phyloP scores from a whole-genome alignment of 2,888 invertebrate species.

The Chelonus formosanus region DNA sequence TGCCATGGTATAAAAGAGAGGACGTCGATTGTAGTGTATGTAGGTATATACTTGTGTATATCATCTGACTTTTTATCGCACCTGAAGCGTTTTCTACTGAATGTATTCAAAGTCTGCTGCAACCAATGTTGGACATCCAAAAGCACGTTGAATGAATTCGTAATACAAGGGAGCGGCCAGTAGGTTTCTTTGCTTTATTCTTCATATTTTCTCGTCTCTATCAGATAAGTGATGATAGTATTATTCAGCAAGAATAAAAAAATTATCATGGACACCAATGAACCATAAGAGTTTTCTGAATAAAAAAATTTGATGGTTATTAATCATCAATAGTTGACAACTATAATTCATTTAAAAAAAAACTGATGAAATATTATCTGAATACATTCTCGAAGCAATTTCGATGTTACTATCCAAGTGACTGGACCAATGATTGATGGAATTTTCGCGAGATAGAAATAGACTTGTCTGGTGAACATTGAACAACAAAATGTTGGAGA shows the following conservation, averaged over 20 bases:
- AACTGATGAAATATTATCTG: conserved; percentile 34
- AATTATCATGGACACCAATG: conserved; percentile 4
- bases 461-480: conserved; percentile 42
- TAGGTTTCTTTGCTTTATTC: not conserved
- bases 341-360: not conserved
- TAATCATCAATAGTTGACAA: not conserved
- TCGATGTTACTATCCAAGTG: conserved; percentile 44
- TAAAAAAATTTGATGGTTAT: not conserved
- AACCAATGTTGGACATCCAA: conserved; percentile 9
- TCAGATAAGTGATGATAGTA: conserved; percentile 4
- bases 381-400: conserved; percentile 39
- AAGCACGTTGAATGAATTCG: conserved; percentile 22
- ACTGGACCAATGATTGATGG: conserved; percentile 47
- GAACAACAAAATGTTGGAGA: conserved; percentile 46
- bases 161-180: conserved; percentile 12
- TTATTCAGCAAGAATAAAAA: conserved; percentile 5
- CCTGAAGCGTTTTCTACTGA: conserved; percentile 2
- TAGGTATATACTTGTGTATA: conserved; percentile 8
- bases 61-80: conserved; percentile 17
- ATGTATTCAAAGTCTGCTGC: conserved; percentile 16
- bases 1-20: not conserved
- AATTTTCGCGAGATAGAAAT: conserved; percentile 49
- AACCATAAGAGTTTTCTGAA: conserved; percentile 27
- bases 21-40: not conserved
- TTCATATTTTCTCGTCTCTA: not conserved